Evolutionary conservation across 92 coral and sea anemone species (phyloP).

Genomic region (Hydrozoanthus gracilis): DNA sequence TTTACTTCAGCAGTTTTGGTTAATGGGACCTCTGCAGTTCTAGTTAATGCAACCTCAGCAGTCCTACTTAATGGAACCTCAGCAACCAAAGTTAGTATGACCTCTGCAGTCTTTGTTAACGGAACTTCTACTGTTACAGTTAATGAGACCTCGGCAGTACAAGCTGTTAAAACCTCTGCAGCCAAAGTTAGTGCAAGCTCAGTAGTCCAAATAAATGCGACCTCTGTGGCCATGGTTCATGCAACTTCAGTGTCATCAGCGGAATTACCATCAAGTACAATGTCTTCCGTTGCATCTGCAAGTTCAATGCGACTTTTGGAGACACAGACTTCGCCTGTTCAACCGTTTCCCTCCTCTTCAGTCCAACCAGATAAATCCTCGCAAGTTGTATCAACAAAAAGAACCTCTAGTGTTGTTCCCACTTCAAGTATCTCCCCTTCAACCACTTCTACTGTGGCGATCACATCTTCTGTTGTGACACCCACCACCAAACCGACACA

Average conservation of each 20-base stretch:
- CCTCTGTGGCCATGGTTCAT: not conserved
- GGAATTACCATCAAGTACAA: not conserved
- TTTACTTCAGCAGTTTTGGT: constrained; percentile 18
- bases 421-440: constrained; percentile 38
- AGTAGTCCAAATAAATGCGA: not conserved
- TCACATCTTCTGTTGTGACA: constrained; percentile 17
- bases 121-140: not conserved
- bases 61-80: constrained; percentile 13
- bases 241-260: constrained; percentile 7
- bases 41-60: constrained; percentile 26
- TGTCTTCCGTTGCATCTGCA: not conserved
- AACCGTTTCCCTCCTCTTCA: constrained; percentile 6
- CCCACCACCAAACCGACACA: constrained; percentile 32
- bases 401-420: constrained; percentile 11
- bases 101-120: not conserved
- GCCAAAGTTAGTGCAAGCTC: not conserved
- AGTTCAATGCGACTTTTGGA: not conserved
- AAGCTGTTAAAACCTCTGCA: not conserved
- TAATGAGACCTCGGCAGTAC: constrained; percentile 7
- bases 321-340: not conserved
- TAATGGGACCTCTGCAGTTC: not conserved
- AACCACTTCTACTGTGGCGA: constrained; percentile 16
- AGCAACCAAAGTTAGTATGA: not conserved
- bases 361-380: constrained; percentile 22
- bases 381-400: not conserved